Base-by-base conservation (phyloP, 2,888 invertebrate genomes). In the Eupelmus urozonus region DNA sequence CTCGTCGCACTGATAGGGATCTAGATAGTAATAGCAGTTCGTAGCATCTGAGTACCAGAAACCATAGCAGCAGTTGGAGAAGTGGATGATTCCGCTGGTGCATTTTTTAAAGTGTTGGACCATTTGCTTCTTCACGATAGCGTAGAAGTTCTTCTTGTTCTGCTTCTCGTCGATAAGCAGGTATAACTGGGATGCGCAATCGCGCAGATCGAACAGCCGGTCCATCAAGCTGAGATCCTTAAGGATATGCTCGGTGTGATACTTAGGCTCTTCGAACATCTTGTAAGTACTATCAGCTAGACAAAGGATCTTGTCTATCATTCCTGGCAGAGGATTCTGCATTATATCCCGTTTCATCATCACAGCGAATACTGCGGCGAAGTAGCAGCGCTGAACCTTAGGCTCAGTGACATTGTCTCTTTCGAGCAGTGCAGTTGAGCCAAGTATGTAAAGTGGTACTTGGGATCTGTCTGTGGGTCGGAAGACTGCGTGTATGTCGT, bases 1-100 rank as follows among this genome's bases (percentile, higher is more conserved):
- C 0, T 49, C 66, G 40, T 86, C 82, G 60, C 88, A 88, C 0
- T 78, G 82, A 77, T 90, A 90, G 23, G 89, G 89, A 82, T 90
- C 89, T 2, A 89, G 45, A 51, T 88, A 89, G 20, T 88, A 89
- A 34, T 87, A 90, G 7, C 85, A 85, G 9, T 84, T 84, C 0
- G 86, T 88, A 3, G 81, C 59, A 18, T 81, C 80, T 0, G 87
- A 88, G 57, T 87, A 87, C 89, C 89, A 90, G 77, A 90, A 89
- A 5, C 86, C 89, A 59, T 88, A 90, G 29, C 89, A 89, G 74
- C 89, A 88, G 51, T 89, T 89, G 0, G 86, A 83, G 49, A 89
- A 88, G 11, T 89, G 89, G 16, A 89, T 57, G 2, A 90, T 82
- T 2, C 89, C 89, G 42, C 85, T 83, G 0, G 81, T 80, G 20